Evolutionary conservation across 2,888 invertebrate species (phyloP), one percentile per base, ranked within the genome.

Genomic region (Microctonus aethiopoides): DNA sequence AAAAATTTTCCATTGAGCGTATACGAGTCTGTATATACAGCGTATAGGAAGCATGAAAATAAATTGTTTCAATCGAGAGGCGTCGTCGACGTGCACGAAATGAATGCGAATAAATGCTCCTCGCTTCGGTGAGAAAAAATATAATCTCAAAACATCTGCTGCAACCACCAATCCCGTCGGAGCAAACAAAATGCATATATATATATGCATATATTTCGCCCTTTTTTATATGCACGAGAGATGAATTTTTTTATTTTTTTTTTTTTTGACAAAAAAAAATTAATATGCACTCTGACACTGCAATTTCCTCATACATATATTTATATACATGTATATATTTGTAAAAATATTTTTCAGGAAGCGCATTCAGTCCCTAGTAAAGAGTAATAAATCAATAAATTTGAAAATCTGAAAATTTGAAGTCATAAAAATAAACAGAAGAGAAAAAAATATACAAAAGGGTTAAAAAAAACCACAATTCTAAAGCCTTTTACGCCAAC

Each of bases 21-120:
- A 56, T 26, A 16, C 52, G 11, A 26, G 32, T 54, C 41, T 41
- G 56, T 41, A 39, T 41, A 39, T n/a, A 54, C 62, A n/a, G 52
- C 52, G 22, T 36, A 39, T 16, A 20, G 39, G 36, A 63, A 68
- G 52, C 32, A 68, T 68, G 68, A 63, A 68, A 54, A 46, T 36
- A 61, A 68, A 68, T 63, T 68, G 63, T 68, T 56, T 29, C 54
- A 68, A 63, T 62, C 54, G 61, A 52, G 68, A 62, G 34, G 24
- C 32, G 61, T 32, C 56, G 36, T 41, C 36, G 41, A 56, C 63
- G 54, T 54, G 56, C 29, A 10, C 7, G 16, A 56, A 32, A 68
- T 68, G 39, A 56, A 56, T 41, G 56, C 34, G 20, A 46, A n/a
- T n/a, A n/a, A 52, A 51, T 36, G 39, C 36, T 26, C 39, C n/a